Percentiles rank a stretch among this genome's conserved stretches.
These are phyloP conservation scores for Notiomystis cincta DNA, from an alignment of 2,113 vertebrate species.

Conservation along the genomic window DNA sequence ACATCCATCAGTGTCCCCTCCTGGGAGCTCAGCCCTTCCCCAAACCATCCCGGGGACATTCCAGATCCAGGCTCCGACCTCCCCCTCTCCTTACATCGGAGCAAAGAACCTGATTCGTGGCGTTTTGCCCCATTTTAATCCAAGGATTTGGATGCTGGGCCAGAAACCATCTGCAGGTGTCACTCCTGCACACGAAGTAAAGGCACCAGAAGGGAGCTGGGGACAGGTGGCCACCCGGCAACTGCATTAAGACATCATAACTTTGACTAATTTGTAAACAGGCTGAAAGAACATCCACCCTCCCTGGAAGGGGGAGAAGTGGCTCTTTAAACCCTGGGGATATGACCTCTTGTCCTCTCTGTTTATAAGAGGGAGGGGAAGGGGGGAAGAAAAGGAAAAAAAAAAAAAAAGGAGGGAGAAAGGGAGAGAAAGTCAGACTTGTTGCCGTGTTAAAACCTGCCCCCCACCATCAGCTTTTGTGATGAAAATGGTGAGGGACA, in stretches of 20 bases:
- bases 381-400: fast-evolving
- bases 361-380: constrained; percentile 20
- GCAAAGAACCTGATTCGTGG: fast-evolving
- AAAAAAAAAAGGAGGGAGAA: background rate
- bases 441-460: constrained; percentile 1
- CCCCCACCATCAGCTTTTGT: constrained; percentile 50
- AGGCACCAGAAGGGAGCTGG: background rate
- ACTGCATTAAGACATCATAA: constrained; percentile 64
- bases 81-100: fast-evolving
- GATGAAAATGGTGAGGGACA: constrained; percentile 51
- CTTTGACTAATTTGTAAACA: constrained; percentile 58
- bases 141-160: fast-evolving
- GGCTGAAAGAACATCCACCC: constrained; percentile 41
- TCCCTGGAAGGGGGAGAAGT: constrained; percentile 9
- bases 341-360: constrained; percentile 68
- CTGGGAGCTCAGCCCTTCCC: background rate
- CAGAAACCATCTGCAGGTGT: constrained; percentile 51
- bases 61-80: fast-evolving
- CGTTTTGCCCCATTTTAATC: background rate
- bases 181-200: background rate
- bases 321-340: constrained; percentile 54
- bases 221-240: constrained; percentile 38
- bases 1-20: fast-evolving
- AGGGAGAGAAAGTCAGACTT: constrained; percentile 43
- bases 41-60: fast-evolving